Evolutionary conservation across 2,797 vertebrate species (phyloP), one percentile per base, ranked within the genome.

Genomic region (Brachymystax lenok): DNA sequence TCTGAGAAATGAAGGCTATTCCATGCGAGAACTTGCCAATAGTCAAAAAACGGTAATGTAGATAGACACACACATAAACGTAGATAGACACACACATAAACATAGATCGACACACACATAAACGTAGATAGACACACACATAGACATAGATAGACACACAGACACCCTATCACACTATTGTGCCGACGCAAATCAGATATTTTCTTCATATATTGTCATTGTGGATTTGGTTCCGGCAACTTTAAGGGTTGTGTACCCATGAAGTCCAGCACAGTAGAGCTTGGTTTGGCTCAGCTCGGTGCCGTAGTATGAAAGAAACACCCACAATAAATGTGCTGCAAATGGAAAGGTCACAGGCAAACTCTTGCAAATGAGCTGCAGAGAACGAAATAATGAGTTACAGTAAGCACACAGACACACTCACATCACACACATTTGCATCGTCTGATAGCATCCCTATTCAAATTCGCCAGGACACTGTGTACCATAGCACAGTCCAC

Each of bases 301-400:
- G 71, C 46, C 8, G 6, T 16, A 7, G 46, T 13, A 52, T 4
- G 19, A 6, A 21, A 51, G 10, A 16, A 33, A 46, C 10, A 46
- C 40, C 40, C 40, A 46, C 40, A 46, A 10, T 51, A 0, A 16
- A 16, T 16, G 12, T 7, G 19, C 10, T 28, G 71, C 46, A 50
- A 69, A 52, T 27, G 46, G 69, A 16, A 69, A 82, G 79, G 13
- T 59, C 21, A 28, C 13, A 71, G 24, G 50, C 28, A 79, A 75
- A 78, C 17, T 46, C 74, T 70, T 54, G 71, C 79, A 86, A 79
- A 80, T 82, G 30, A 78, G 24, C 59, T n/a, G 10, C 1, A 2
- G 6, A 0, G 74, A 2, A 21, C 13, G 35, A 72, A 24, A 3
- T 1, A 59, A 21, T 21, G 19, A 19, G 8, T 19, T 21, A 59